A percentile compares a stretch with the other conserved stretches of the same genome.
Conservation (phyloP, 2,113 vertebrate genomes). For the Phaethon lepturus region DNA sequence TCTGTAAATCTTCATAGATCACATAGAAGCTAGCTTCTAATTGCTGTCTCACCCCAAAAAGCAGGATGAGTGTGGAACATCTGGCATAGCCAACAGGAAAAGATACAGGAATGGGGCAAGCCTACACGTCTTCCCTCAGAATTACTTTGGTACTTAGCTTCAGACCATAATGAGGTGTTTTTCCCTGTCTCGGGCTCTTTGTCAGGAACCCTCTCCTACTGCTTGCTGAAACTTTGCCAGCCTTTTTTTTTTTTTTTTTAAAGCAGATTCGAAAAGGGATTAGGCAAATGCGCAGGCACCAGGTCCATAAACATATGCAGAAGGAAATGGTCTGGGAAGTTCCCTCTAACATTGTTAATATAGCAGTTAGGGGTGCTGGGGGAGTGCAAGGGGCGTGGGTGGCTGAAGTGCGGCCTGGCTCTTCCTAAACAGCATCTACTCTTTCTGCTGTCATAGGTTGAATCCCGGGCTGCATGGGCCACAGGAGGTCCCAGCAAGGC, state of each 20-base stretch:
- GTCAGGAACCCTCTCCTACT: background rate
- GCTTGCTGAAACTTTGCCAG: background rate
- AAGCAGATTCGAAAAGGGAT: background rate
- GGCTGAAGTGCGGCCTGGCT: background rate
- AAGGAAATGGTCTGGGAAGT: background rate
- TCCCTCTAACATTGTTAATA: background rate
- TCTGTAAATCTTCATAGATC: background rate
- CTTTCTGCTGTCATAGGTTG: background rate
- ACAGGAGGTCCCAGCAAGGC: background rate
- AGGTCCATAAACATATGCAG: background rate
- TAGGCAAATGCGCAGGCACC: rapidly evolving
- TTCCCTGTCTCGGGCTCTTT: background rate
- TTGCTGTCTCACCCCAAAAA: background rate
- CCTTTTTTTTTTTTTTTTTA: background rate
- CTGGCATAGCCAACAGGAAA: background rate
- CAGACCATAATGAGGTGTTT: background rate
- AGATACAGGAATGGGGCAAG: background rate
- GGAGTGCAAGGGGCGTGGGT: background rate
- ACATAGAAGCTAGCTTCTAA: background rate
- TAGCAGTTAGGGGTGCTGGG: background rate
- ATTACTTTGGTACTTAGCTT: background rate
- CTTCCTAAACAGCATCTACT: background rate
- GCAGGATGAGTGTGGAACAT: background rate
- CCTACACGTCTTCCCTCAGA: background rate
- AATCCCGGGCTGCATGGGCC: background rate